A percentile compares a stretch with the other conserved stretches of the same genome.
Evolutionary conservation across 2,113 vertebrate genomes (phyloP).

Genomic region (Neoarius graeffei): DNA sequence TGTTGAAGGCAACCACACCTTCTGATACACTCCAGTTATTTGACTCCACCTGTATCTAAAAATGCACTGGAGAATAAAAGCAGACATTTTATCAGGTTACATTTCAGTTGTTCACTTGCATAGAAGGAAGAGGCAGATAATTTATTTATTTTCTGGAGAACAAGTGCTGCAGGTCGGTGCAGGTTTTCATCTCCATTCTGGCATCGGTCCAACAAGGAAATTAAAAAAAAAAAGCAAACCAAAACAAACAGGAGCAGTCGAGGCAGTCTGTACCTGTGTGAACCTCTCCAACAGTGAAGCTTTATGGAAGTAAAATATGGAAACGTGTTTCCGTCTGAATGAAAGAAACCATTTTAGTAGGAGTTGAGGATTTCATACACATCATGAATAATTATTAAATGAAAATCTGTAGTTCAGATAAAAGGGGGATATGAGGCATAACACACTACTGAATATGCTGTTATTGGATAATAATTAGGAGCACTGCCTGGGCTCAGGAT

Average conservation of each 20-base stretch:
- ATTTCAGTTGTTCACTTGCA: conserved; percentile 1
- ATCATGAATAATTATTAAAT: background rate
- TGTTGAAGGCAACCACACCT: background rate
- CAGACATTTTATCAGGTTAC: background rate
- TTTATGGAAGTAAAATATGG: background rate
- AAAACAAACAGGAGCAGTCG: background rate
- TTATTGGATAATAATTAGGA: background rate
- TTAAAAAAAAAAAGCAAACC: background rate
- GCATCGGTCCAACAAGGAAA: conserved; percentile 28
- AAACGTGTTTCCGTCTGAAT: background rate
- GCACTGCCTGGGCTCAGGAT: too few relatives aligned
- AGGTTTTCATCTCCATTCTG: conserved; percentile 11
- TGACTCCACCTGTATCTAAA: background rate
- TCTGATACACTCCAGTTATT: too few relatives aligned
- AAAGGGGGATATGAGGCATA: background rate
- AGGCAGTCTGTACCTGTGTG: background rate
- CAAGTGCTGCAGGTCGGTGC: background rate
- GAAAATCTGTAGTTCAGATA: background rate
- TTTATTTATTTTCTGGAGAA: background rate
- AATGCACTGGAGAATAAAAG: background rate
- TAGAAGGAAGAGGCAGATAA: background rate
- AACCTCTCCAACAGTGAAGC: background rate
- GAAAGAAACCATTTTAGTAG: background rate
- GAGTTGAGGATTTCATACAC: background rate
- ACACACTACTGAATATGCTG: background rate